Percentiles rank a stretch among this genome's conserved stretches.
phyloP scores from a whole-genome alignment of 2,888 invertebrate species.

The Tachina lurida region DNA sequence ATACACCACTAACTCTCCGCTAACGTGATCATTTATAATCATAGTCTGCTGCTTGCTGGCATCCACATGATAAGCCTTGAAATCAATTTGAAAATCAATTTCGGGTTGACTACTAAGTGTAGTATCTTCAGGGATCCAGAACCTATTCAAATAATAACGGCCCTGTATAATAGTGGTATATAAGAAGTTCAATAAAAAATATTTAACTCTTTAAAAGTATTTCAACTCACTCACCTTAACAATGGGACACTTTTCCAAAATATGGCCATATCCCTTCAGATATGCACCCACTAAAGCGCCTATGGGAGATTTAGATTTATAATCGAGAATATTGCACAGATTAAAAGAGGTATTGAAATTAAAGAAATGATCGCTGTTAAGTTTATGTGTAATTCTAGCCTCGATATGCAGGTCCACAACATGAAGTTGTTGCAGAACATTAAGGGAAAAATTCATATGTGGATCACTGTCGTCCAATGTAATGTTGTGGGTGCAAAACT shows the following conservation, averaged over 20 bases:
- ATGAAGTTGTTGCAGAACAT: constrained; percentile 76
- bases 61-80: constrained; percentile 76
- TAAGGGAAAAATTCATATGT: constrained; percentile 78
- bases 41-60: constrained; percentile 76
- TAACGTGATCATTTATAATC: constrained; percentile 77
- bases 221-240: constrained; percentile 75
- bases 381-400: constrained; percentile 75
- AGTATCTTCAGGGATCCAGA: constrained; percentile 81
- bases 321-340: constrained; percentile 77
- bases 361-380: constrained; percentile 76
- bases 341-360: constrained; percentile 78
- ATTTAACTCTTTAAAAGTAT: too few relatives aligned
- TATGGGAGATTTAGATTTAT: constrained; percentile 77
- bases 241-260: constrained; percentile 78
- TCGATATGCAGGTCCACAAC: constrained; percentile 78
- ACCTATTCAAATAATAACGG: constrained; percentile 77
- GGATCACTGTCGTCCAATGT: constrained; percentile 78
- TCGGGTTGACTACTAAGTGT: constrained; percentile 77
- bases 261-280: constrained; percentile 77
- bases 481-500: constrained; percentile 76
- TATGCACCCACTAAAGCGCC: constrained; percentile 76
- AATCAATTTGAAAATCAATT: constrained; percentile 76
- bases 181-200: too few relatives aligned
- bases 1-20: constrained; percentile 76
- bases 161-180: constrained; percentile 75